Base-by-base conservation (phyloP, 1,140 invertebrate species). In the Orchestia grillus region DNA sequence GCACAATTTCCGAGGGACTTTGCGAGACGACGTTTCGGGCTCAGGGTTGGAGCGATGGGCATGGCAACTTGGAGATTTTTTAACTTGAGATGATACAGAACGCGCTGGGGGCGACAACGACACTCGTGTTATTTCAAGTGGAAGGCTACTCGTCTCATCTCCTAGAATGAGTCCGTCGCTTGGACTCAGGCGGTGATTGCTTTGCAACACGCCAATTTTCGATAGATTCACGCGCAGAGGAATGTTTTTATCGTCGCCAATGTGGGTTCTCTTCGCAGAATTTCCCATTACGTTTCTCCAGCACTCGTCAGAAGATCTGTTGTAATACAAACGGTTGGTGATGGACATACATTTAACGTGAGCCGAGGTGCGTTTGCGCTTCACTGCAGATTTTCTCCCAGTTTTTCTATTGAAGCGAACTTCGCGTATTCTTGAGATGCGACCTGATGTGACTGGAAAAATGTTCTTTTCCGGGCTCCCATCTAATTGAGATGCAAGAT, bases 11-110 rank as follows among this genome's bases (percentile, higher is more conserved):
- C 41, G 15, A 16, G 43, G 36, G 8, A 90, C n/a, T 42, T 90
- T 90, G 4, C 88, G n/a, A 90, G 88, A 8, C 42, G 88, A 41
- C 28, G 36, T 41, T 44, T 77, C 28, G 28, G 28, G 62, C 28
- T 77, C 62, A 77, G 36, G 62, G 62, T 77, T 77, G 15, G 28
- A 77, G 15, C 62, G 62, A 28, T 23, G 11, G 62, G 3, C 11
- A 77, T 77, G 28, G 28, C 1, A 77, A 77, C 28, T 77, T 77
- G 62, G 28, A 77, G 62, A 8, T 77, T 36, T 77, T 23, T 23
- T 36, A 16, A 95, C 44, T 0, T 87, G 43, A 40, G 96, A 96
- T 0, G 96, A 96, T 57, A 88, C 95, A 15, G 96, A 95, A 23
- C 96, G 96, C 16, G 62, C 44, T 15, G 92, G 91, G 19, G 92